phyloP scores from a whole-genome alignment of 2,888 invertebrate genomes.

The Calameuta pallipes region DNA sequence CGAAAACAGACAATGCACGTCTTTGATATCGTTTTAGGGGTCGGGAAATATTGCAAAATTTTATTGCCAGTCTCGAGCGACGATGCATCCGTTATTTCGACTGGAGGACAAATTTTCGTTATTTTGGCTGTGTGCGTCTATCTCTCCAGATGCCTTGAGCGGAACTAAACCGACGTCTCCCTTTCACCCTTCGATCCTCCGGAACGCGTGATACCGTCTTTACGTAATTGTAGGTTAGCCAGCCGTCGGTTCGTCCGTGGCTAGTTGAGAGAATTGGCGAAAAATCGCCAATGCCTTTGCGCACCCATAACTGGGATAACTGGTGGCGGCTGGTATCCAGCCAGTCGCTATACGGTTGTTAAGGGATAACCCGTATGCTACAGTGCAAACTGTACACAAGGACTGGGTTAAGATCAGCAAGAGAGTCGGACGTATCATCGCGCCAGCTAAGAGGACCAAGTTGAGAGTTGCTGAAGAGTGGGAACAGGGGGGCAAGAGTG shows the following conservation, averaged over 20 bases:
- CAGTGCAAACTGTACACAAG: background rate
- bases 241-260: slow-evolving; percentile 31
- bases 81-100: background rate
- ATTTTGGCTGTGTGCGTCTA: background rate
- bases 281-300: slow-evolving; percentile 35
- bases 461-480: slow-evolving; percentile 13
- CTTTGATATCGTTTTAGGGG: fast-evolving
- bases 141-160: background rate
- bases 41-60: background rate
- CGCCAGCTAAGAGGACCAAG: background rate
- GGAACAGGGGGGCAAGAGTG: slow-evolving; percentile 30
- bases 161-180: background rate
- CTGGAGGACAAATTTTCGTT: background rate
- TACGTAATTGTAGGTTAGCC: slow-evolving; percentile 65
- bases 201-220: slow-evolving; percentile 33
- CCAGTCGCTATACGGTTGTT: background rate
- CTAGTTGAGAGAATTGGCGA: slow-evolving; percentile 40
- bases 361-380: background rate
- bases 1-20: background rate
- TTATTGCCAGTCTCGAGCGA: background rate
- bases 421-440: slow-evolving; percentile 14
- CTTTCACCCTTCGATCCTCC: background rate
- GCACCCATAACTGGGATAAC: background rate
- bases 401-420: slow-evolving; percentile 11
- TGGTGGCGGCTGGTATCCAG: background rate